phyloP scores from a whole-genome alignment of 2,888 invertebrate species.

The Acronicta leporina region DNA sequence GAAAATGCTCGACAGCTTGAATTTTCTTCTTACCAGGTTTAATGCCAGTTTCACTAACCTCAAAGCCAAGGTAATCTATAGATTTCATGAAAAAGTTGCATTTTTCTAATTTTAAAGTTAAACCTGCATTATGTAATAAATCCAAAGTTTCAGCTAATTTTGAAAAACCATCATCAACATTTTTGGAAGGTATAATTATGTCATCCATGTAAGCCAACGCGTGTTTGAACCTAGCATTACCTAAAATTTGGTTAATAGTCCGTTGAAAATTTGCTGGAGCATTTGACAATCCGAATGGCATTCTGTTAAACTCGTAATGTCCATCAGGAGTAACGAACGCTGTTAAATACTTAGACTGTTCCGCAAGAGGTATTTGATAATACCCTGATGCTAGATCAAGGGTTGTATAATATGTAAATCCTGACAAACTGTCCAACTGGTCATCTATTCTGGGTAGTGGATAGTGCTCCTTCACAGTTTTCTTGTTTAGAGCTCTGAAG shows the following conservation, averaged over 20 bases:
- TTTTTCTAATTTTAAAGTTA: neutral
- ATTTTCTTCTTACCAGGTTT: slow-evolving; percentile 1
- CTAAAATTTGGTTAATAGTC: neutral
- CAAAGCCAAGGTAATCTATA: neutral
- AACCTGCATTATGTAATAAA: neutral
- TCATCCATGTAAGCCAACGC: slow-evolving; percentile 2
- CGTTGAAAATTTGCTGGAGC: slow-evolving; percentile 1
- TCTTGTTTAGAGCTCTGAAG: neutral
- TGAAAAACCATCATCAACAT: neutral
- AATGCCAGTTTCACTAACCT: neutral
- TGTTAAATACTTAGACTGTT: too few species aligned
- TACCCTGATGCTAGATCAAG: too few species aligned
- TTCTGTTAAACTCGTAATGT: slow-evolving; percentile 2
- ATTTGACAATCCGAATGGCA: neutral
- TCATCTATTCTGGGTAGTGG: neutral
- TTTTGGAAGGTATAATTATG: slow-evolving; percentile 1
- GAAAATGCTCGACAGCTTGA: neutral
- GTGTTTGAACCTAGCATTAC: neutral
- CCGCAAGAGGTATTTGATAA: too few species aligned
- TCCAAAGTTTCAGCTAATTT: neutral
- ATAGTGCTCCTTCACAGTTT: neutral
- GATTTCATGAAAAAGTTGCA: slow-evolving; percentile 1
- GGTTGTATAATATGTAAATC: too few species aligned
- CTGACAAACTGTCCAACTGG: too few species aligned
- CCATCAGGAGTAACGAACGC: too few species aligned